Evolutionary conservation across 2,113 vertebrate species (phyloP).

Genomic region (Rhinopomastus cyanomelas): DNA sequence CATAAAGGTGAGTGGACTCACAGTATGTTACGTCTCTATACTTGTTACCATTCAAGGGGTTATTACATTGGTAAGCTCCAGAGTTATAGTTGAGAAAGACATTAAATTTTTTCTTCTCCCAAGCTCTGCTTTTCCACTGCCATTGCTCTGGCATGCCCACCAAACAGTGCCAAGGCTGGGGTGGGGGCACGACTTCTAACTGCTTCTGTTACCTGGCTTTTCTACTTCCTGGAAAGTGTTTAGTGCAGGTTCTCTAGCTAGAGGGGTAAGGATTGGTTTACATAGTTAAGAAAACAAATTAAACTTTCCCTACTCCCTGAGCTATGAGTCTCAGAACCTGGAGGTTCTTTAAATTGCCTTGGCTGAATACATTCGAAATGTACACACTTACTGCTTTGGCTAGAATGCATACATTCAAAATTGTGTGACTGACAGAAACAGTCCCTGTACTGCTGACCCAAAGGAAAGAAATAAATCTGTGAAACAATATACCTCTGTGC

Average conservation of each 20-base stretch:
- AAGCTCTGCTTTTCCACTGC: background rate
- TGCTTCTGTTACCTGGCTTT: background rate
- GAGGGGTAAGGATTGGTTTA: background rate
- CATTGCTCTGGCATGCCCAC: fast-evolving
- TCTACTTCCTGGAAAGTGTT: background rate
- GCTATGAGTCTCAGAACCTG: background rate
- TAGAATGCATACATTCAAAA: background rate
- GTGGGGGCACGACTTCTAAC: background rate
- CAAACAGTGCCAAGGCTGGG: background rate
- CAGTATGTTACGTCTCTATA: fast-evolving
- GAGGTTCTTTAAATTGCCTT: background rate
- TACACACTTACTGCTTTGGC: no score
- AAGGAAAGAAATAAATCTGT: background rate
- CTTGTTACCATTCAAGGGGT: fast-evolving
- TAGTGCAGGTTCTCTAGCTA: background rate
- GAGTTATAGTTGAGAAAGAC: background rate
- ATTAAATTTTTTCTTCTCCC: background rate
- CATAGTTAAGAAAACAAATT: background rate
- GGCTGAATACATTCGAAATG: no score
- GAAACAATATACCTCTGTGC: background rate
- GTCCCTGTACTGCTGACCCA: background rate
- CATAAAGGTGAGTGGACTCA: background rate
- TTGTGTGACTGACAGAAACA: background rate
- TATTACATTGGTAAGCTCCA: background rate
- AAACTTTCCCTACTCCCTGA: fast-evolving